Evolutionary conservation across 2,113 vertebrate species (phyloP), one percentile per base, ranked within the genome.

Genomic region (Acinonyx jubatus): DNA sequence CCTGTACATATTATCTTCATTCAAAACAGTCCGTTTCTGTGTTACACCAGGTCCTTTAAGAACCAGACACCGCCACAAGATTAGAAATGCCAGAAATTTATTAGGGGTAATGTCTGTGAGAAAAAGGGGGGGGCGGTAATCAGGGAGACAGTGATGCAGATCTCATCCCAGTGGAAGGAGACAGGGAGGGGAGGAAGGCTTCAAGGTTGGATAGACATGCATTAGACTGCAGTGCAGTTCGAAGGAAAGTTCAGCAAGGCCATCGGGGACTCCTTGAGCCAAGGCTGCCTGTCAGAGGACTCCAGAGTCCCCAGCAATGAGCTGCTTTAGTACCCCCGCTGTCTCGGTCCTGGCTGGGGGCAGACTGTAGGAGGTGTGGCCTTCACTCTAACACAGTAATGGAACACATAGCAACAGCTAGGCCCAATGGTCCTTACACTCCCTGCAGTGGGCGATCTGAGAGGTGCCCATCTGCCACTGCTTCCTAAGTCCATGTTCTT

Each of bases 171-270:
- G 33, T 14, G 11, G 29, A 50, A 50, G 69, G 69, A 73, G 16
- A 31, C 6, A 61, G 29, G 57, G 52, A 29, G 33, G 68, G 57
- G 9, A 78, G 76, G 21, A 21, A 29, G 8, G 13, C 4, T 14
- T 36, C 33, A 80, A 18, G 13, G 13, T 7, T 15, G 25, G 13
- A 3, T 2, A 13, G 57, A 14, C 11, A 4, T 1, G 0, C 6
- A 27, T 27, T 3, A 2, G 79, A 55, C 48, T 31, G 19, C 78
- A 36, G 19, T 2, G 52, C 3, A 3, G 12, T 15, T 74, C 41
- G 9, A 29, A 27, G 16, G 19, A 14, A 92, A 68, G 78, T 15
- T 31, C 0, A 1, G 3, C 29, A 31, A 27, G 1, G 57, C 33
- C 23, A 3, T 19, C 29, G n/a, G 36, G 83, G 29, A 25, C 74